Conservation (phyloP, 2,113 vertebrate species). For the Prochilodus magdalenae region DNA sequence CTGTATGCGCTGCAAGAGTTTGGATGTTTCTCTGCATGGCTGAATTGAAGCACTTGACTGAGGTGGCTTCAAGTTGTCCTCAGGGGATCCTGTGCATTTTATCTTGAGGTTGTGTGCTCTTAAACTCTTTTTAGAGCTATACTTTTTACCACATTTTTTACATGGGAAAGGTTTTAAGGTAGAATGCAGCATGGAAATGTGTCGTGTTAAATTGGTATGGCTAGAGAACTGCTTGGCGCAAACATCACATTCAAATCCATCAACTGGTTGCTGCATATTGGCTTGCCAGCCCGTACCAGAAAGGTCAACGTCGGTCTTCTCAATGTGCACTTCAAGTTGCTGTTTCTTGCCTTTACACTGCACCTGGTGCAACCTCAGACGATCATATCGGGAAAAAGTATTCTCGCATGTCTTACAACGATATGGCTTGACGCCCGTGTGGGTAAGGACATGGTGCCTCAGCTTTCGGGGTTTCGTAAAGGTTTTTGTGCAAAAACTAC, state of each 20-base stretch:
- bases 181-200: conserved; percentile 69
- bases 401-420: conserved; percentile 77
- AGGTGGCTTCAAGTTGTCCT: conserved; percentile 2
- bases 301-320: conserved; percentile 72
- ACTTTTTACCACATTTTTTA: conserved; percentile 62
- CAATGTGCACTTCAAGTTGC: conserved; percentile 69
- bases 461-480: conserved; percentile 73
- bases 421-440: conserved; percentile 81
- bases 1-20: conserved; percentile 64
- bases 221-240: conserved; percentile 68
- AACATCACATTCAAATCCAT: conserved; percentile 61
- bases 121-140: conserved; percentile 64
- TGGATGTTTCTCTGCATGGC: conserved; percentile 50
- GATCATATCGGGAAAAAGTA: conserved; percentile 78
- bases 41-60: conserved; percentile 37
- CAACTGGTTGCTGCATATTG: conserved; percentile 35
- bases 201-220: conserved; percentile 66
- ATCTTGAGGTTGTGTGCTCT: conserved; percentile 56
- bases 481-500: conserved; percentile 78
- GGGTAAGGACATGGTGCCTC: conserved; percentile 77
- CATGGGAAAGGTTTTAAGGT: conserved; percentile 68
- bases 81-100: conserved; percentile 15
- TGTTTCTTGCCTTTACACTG: conserved; percentile 69
- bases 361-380: conserved; percentile 73
- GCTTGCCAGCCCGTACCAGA: conserved; percentile 69